phyloP scores from a whole-genome alignment of 1,140 invertebrate genomes.

The Tyrophagus putrescentiae region DNA sequence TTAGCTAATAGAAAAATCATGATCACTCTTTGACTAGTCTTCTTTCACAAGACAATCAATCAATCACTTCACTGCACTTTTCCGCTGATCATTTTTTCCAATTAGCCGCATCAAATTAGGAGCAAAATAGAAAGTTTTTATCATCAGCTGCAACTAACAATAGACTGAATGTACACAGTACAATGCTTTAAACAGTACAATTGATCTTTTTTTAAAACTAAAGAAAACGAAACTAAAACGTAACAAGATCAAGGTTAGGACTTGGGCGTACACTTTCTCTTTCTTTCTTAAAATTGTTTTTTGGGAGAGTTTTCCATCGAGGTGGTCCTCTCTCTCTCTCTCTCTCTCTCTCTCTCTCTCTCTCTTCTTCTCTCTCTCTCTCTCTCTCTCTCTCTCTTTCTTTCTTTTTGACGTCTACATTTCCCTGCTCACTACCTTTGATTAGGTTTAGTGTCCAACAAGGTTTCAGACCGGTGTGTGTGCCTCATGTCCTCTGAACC shows the following conservation, averaged over 20 bases:
- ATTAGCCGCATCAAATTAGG: too few species aligned
- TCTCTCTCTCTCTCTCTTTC: neutral
- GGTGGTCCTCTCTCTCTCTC: slow-evolving; percentile 17
- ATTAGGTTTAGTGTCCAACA: neutral
- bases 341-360: slow-evolving; percentile 18
- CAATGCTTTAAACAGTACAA: too few species aligned
- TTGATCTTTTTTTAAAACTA: neutral
- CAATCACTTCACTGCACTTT: too few species aligned
- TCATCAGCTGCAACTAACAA: too few species aligned
- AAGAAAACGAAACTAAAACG: neutral
- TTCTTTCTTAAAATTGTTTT: neutral
- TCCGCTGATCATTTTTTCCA: too few species aligned
- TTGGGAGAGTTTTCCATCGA: neutral
- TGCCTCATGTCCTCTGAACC: neutral
- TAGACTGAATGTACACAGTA: too few species aligned
- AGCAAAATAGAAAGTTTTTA: too few species aligned
- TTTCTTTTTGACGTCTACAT: neutral
- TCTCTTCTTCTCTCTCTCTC: neutral
- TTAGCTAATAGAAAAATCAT: too few species aligned
- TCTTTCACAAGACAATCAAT: too few species aligned
- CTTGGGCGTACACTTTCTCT: neutral
- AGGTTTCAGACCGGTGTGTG: neutral
- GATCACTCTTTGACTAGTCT: too few species aligned
- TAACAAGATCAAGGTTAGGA: neutral
- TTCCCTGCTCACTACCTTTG: neutral